Evolutionary conservation across 2,113 vertebrate genomes (phyloP), one percentile per base, ranked within the genome.

Genomic region (Nesogale talazaci): DNA sequence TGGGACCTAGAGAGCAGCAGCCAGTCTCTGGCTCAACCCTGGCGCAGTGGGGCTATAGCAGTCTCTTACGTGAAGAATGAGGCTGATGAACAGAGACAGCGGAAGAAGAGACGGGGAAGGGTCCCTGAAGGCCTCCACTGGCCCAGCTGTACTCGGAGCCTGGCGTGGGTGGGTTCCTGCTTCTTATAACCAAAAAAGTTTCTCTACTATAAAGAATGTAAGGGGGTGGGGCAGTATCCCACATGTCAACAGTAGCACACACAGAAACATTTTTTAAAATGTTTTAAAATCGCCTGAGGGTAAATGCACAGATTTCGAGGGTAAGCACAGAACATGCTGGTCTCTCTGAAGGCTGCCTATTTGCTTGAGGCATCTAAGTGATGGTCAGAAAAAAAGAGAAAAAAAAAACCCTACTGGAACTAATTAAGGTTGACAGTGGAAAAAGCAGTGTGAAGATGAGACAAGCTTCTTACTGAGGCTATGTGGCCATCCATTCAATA

Each of bases 191-290:
- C n/a, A 76, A 40, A 46, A 79, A 83, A 75, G 3, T 29, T 6
- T 38, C 36, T 52, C 38, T 65, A 89, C 52, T 63, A 78, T 2
- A 40, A 80, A 56, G 25, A 5, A 14, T 0, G 3, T 6, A 42
- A 20, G 27, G 10, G 29, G 14, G 14, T 38, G 77, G 10, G 56
- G 83, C 46, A 5, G 46, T 10, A 5, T 52, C 46, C 88, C 16
- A 83, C 94, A 65, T 38, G 25, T 83, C 88, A 91, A 83, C 46
- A 74, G 85, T 67, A 79, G 79, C 20, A 29, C 83, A 83, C 67
- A 65, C 52, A 88, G 83, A 90, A 70, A 69, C 52, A 27, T 90
- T 16, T 89, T 88, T n/a, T n/a, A n/a, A n/a, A n/a, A n/a, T n/a
- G n/a, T n/a, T n/a, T n/a, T n/a, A n/a, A 82, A 92, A 72, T 67